These are phyloP conservation scores for Drosophila vallismaia DNA, from an alignment of 2,888 invertebrate genomes.

Conservation along the genomic window DNA sequence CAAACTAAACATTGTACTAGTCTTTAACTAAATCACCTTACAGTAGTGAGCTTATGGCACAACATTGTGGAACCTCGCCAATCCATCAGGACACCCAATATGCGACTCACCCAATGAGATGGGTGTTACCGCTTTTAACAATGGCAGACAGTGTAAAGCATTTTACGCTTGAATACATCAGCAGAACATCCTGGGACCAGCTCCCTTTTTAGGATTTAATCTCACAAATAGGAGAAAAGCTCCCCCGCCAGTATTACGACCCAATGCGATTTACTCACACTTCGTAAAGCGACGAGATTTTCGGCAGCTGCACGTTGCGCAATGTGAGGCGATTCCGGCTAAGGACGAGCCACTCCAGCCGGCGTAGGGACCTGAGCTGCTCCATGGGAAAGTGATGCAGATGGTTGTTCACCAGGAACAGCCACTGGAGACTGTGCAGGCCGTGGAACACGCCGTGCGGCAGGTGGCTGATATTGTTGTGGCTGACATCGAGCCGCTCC, in stretches of 20 bases:
- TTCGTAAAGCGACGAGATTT: slow-evolving; percentile 84
- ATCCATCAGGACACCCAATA: slow-evolving; percentile 32
- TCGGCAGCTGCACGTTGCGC: slow-evolving; percentile 84
- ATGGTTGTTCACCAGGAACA: slow-evolving; percentile 84
- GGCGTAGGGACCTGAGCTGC: slow-evolving; percentile 82
- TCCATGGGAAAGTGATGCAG: slow-evolving; percentile 83
- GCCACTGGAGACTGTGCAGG: slow-evolving; percentile 83
- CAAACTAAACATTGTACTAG: slow-evolving; percentile 7
- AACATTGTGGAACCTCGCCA: neutral
- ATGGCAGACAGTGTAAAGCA: slow-evolving; percentile 67
- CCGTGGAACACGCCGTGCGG: slow-evolving; percentile 83
- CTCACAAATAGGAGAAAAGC: slow-evolving; percentile 62
- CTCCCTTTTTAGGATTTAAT: slow-evolving; percentile 55
- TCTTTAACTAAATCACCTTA: slow-evolving; percentile 3
- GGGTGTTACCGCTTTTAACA: slow-evolving; percentile 13
- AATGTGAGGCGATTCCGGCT: slow-evolving; percentile 85
- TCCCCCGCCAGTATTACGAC: neutral
- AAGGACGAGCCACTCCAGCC: slow-evolving; percentile 84
- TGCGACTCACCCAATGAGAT: slow-evolving; percentile 19
- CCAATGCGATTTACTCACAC: slow-evolving; percentile 83
- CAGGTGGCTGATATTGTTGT: slow-evolving; percentile 81
- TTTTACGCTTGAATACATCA: slow-evolving; percentile 74
- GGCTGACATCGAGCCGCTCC: slow-evolving; percentile 79
- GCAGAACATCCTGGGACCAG: slow-evolving; percentile 36
- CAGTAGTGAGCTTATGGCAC: slow-evolving; percentile 12